Evolutionary conservation across 1,140 invertebrate species (phyloP).

Genomic region (Tetraneura akinire): DNA sequence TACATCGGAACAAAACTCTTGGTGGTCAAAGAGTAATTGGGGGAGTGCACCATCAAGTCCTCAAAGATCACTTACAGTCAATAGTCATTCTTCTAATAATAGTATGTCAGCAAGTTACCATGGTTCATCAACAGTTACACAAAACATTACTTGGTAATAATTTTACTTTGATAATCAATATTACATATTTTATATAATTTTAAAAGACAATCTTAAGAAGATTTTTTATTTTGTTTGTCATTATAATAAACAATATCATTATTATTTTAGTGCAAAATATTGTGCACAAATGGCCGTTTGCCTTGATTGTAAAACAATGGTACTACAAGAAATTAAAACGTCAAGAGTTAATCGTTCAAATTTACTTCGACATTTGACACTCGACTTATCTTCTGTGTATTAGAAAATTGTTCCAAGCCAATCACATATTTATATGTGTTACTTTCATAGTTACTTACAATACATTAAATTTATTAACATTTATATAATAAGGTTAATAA

Average conservation of each 20-base stretch:
- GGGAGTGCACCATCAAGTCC: slow-evolving; percentile 71
- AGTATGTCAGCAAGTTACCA: slow-evolving; percentile 61
- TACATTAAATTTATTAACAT: slow-evolving; percentile 2
- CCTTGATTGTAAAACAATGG: slow-evolving; percentile 91
- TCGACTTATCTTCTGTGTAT: slow-evolving; percentile 80
- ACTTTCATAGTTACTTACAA: slow-evolving; percentile 4
- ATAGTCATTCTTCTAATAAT: slow-evolving; percentile 57
- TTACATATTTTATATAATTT: neutral
- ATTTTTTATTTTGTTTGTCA: no score
- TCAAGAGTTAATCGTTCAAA: slow-evolving; percentile 77
- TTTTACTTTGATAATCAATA: neutral
- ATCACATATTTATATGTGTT: neutral
- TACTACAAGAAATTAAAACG: slow-evolving; percentile 87
- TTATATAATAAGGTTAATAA: neutral
- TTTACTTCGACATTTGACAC: slow-evolving; percentile 75
- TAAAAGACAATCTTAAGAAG: neutral
- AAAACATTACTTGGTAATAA: slow-evolving; percentile 26
- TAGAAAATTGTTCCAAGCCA: slow-evolving; percentile 56
- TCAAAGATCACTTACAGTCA: slow-evolving; percentile 60
- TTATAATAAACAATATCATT: neutral
- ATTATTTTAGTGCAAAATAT: neutral
- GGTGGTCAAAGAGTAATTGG: slow-evolving; percentile 45
- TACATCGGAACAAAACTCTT: slow-evolving; percentile 62
- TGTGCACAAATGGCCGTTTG: slow-evolving; percentile 84
- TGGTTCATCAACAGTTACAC: slow-evolving; percentile 23